Base-by-base conservation (phyloP, 2,797 vertebrate genomes). In the Taenioides sp. region DNA sequence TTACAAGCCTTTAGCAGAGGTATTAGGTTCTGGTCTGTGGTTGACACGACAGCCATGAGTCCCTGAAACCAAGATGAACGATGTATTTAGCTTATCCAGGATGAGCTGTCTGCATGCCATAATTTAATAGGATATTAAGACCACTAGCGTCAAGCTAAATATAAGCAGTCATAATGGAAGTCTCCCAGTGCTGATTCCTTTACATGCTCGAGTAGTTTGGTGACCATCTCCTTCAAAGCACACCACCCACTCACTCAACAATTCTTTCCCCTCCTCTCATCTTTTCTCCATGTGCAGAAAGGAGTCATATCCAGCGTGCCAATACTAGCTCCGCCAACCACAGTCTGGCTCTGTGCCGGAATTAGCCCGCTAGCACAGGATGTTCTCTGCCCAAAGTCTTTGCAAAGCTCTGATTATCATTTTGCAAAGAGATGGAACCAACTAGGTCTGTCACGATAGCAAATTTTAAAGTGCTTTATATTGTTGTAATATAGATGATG, bases 1-100 rank as follows among this genome's bases (percentile, higher is more conserved):
- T 68, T 40, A 73, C 52, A 65, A 54, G 40, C 34, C 62, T 22
- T 67, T 55, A 49, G 40, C 65, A 49, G 73, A 62, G 59, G 28
- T 40, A 27, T 84, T 72, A 70, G 66, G 72, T 79, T 78, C 63
- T 28, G n/a, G 55, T 23, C 55, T 3, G 25, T 57, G 58, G 61
- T 66, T 70, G 70, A 85, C 65, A 52, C 66, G 66, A 80, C 79
- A 78, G 80, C 28, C 69, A 62, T 80, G 65, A 70, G 59, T 84
- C 73, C 40, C 61, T 79, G 71, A 77, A 80, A 84, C 76, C 76
- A 78, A 76, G 72, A 87, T 72, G 80, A 86, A 78, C 75, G 76
- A 80, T 87, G 84, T 81, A 80, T 88, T 83, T 78, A 81, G 79
- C 81, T 85, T 79, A 69, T 76, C 69, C 71, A 65, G 71, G 80